Conservation (phyloP, 2,113 vertebrate genomes). For the Phocoena phocoena region DNA sequence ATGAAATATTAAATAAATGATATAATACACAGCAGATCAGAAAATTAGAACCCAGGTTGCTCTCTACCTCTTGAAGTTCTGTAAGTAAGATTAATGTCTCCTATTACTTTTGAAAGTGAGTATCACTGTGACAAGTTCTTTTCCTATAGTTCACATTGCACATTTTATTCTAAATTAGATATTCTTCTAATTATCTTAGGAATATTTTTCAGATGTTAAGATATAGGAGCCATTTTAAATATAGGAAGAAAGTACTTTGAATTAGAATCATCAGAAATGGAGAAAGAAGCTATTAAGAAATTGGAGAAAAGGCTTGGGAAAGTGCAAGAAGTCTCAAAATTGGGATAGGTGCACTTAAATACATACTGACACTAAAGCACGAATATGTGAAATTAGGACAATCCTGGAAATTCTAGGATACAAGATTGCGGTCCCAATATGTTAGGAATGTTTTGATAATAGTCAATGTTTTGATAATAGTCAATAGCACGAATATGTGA, state of each 20-base stretch:
- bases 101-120: not conserved
- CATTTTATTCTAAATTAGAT: conserved; percentile 3
- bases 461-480: not conserved
- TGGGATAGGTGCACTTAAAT: not conserved
- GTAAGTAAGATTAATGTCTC: not conserved
- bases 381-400: not conserved
- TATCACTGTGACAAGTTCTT: not conserved
- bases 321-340: not conserved
- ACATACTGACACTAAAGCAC: not conserved
- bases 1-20: not conserved
- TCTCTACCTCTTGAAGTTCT: not conserved
- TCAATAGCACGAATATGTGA: not conserved
- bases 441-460: not conserved
- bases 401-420: not conserved
- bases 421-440: not conserved
- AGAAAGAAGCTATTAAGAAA: not conserved
- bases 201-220: not conserved
- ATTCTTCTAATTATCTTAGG: not conserved
- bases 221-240: not conserved
- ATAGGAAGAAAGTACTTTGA: not conserved
- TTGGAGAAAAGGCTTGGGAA: not conserved
- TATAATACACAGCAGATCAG: not conserved
- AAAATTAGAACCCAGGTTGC: not conserved
- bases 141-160: not conserved
- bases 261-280: not conserved